These are phyloP conservation scores for Glyphotaelius pellucidus DNA, from an alignment of 2,888 invertebrate species.

Conservation along the genomic window DNA sequence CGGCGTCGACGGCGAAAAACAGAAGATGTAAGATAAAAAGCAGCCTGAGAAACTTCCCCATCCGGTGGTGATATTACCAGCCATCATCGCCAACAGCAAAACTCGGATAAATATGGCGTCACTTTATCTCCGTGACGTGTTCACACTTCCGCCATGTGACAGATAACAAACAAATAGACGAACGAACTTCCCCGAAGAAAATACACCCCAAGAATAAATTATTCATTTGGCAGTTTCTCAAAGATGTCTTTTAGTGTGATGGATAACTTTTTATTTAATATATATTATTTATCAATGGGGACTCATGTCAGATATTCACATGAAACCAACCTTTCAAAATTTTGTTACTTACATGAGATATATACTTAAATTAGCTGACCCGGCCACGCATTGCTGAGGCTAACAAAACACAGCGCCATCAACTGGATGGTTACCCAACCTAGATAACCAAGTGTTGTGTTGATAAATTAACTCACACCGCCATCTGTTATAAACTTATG, in stretches of 20 bases:
- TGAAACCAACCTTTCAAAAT: no score
- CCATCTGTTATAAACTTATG: no score
- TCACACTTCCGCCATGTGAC: conserved; percentile 38
- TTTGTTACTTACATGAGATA: no score
- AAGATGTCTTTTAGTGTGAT: background rate
- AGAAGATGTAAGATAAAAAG: conserved; percentile 30
- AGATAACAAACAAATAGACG: conserved; percentile 36
- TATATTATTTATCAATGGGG: no score
- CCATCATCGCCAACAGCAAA: conserved; percentile 25
- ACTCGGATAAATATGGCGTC: conserved; percentile 31
- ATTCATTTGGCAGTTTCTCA: background rate
- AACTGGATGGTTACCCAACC: no score
- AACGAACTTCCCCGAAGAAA: conserved; percentile 1
- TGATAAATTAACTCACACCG: no score
- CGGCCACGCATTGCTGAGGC: no score
- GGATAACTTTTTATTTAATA: no score
- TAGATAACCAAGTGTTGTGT: no score
- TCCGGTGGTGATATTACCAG: conserved; percentile 13
- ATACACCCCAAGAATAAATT: background rate
- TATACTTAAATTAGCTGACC: no score
- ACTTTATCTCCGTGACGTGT: conserved; percentile 37
- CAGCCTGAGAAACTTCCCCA: conserved; percentile 1
- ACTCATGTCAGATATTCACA: no score
- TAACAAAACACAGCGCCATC: no score
- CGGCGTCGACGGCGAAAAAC: conserved; percentile 18